Percentiles rank a stretch among this genome's conserved stretches.
Conservation (phyloP, 2,797 vertebrate species). For the Anableps anableps region DNA sequence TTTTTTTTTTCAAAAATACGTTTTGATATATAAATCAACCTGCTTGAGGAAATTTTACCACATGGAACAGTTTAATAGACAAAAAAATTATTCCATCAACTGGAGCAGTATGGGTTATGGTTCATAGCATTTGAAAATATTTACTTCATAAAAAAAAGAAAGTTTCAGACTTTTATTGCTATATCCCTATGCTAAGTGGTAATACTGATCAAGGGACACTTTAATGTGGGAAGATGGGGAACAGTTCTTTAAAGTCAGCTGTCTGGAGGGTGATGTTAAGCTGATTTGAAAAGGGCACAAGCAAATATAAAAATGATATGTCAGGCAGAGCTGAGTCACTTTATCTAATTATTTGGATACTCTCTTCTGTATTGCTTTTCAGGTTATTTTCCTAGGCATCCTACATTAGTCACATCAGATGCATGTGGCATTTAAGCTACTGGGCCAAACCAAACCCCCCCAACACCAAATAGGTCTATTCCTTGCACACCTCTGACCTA, state of each 20-base stretch:
- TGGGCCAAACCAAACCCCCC: not conserved
- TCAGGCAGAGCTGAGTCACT: constrained; percentile 64
- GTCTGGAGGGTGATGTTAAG: constrained; percentile 65
- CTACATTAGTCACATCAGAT: constrained; percentile 59
- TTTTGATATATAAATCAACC: not conserved
- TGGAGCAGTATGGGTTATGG: not conserved
- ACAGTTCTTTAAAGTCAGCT: constrained; percentile 35
- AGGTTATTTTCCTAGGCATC: constrained; percentile 41
- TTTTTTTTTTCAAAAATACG: not conserved
- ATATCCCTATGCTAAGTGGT: constrained; percentile 8
- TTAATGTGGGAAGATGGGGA: constrained; percentile 17
- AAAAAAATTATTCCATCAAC: not conserved
- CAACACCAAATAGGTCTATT: not conserved
- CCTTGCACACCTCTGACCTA: not conserved
- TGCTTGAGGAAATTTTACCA: not conserved
- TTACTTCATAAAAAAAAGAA: not conserved
- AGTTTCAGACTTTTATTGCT: not conserved
- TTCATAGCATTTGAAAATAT: not conserved
- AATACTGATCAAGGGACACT: constrained; percentile 18
- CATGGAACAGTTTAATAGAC: not conserved
- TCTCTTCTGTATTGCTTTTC: constrained; percentile 43
- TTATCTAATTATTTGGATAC: constrained; percentile 47
- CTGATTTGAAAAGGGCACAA: constrained; percentile 72
- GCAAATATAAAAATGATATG: constrained; percentile 52
- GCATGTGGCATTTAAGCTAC: constrained; percentile 32